Base-by-base conservation (phyloP, 1,140 invertebrate species). In the Achatina immaculata region DNA sequence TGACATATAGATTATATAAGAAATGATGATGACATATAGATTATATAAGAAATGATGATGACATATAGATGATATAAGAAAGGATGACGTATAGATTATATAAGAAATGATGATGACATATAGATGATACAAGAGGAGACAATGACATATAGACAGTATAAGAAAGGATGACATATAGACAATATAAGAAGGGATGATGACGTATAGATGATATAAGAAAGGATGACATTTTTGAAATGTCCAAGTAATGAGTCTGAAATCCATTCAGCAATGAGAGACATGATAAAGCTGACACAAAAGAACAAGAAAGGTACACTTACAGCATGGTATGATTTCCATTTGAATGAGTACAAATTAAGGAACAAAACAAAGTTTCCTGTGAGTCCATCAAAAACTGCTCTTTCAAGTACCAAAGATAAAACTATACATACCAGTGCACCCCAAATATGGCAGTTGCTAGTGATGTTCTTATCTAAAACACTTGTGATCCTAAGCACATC, bases 351-450 rank as follows among this genome's bases (percentile, higher is more conserved):
- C 76, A 90, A 87, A 80, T 92, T 93, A 0, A 93, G 86, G 84
- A 92, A 93, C 28, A 93, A 87, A 42, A 92, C 92, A 21, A 93
- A 85, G 84, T 93, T 93, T 48, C 92, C 91, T 16, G 90, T 88
- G 19, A 93, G 83, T 36, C 92, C 90, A 86, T 93, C 93, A 83
- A n/a, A 93, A 16, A 92, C 92, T 21, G 93, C 85, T 78, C 92
- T 86, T 86, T 93, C 93, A 16, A 93, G 85, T 1, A 90, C 89
- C 7, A 93, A 89, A 4, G 90, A 89, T 21, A 90, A 68, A 34
- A 93, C 83, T 71, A 93, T 90, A 0, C 90, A 48, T 7, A 81
- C 83, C 36, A 89, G 81, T 0, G 89, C 87, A n/a, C 83, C 19
- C 79, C 82, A 80, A 31, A 78, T 80, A 72, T 84, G 86, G n/a